These are phyloP conservation scores for Centropristis striata DNA, from an alignment of 2,113 vertebrate species.

Conservation along the genomic window DNA sequence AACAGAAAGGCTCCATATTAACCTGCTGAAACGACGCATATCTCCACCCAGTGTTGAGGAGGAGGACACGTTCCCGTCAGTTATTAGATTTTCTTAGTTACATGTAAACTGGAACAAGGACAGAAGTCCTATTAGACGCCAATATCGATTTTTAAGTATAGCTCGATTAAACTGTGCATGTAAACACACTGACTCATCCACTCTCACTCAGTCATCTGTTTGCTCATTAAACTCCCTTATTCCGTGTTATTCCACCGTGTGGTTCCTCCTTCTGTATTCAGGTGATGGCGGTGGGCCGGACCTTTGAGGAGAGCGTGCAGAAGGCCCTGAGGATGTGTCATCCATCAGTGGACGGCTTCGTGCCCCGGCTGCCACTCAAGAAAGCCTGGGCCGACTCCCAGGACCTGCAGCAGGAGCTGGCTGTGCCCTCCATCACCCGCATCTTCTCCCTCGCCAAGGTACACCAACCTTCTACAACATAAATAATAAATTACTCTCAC, in stretches of 20 bases:
- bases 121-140: too few species aligned
- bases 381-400: constrained; percentile 87
- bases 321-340: constrained; percentile 98
- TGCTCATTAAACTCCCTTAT: constrained; percentile 3
- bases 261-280: constrained; percentile 65
- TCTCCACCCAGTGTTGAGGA: too few species aligned
- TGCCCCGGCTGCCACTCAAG: constrained; percentile 90
- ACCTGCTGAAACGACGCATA: too few species aligned
- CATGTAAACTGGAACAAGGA: too few species aligned
- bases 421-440: constrained; percentile 91
- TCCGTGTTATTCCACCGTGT: background rate
- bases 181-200: too few species aligned
- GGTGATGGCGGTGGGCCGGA: constrained; percentile 97
- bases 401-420: constrained; percentile 89
- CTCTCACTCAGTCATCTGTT: background rate
- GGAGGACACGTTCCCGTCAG: too few species aligned
- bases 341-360: constrained; percentile 93
- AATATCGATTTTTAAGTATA: too few species aligned
- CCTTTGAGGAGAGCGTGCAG: constrained; percentile 96
- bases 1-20: too few species aligned
- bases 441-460: constrained; percentile 96
- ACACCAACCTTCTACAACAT: constrained; percentile 49
- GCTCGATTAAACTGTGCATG: too few species aligned
- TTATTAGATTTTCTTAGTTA: too few species aligned
- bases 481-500: constrained; percentile 53